These are phyloP conservation scores for Drosophila parabipectinata DNA, from an alignment of 1,140 invertebrate genomes.

Conservation along the genomic window DNA sequence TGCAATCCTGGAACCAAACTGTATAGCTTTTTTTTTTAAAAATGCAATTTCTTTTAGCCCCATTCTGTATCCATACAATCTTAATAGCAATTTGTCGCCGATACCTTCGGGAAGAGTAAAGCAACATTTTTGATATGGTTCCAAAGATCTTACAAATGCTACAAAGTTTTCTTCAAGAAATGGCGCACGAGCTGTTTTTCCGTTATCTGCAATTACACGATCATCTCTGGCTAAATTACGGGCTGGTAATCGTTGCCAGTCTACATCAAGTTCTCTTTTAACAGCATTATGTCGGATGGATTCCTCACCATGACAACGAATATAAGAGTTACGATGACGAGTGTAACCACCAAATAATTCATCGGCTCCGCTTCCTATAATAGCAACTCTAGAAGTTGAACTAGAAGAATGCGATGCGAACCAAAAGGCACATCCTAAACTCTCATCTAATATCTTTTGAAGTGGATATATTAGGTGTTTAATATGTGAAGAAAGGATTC, in stretches of 20 bases:
- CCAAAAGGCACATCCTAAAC: slow-evolving; percentile 96
- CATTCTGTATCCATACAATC: slow-evolving; percentile 90
- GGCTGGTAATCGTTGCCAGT: slow-evolving; percentile 93
- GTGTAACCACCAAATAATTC: slow-evolving; percentile 98
- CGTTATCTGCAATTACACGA: slow-evolving; percentile 91
- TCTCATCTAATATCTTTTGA: slow-evolving; percentile 96
- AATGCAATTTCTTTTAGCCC: slow-evolving; percentile 88
- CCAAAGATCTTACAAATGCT: slow-evolving; percentile 88
- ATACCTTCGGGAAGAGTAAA: slow-evolving; percentile 88
- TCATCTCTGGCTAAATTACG: slow-evolving; percentile 98
- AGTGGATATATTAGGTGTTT: slow-evolving; percentile 92
- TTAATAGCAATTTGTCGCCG: slow-evolving; percentile 97
- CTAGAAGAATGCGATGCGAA: slow-evolving; percentile 92
- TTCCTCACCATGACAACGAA: slow-evolving; percentile 85
- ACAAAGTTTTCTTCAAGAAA: slow-evolving; percentile 97
- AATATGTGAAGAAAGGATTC: slow-evolving; percentile 86
- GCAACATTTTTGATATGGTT: slow-evolving; percentile 91
- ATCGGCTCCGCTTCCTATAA: slow-evolving; percentile 95
- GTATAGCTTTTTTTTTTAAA: slow-evolving; percentile 96
- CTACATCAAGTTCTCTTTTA: slow-evolving; percentile 88
- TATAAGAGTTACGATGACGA: slow-evolving; percentile 91
- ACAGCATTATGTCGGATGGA: slow-evolving; percentile 83
- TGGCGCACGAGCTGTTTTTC: slow-evolving; percentile 92
- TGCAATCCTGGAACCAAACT: slow-evolving; percentile 98
- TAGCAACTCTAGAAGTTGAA: slow-evolving; percentile 84